A percentile compares a stretch with the other conserved stretches of the same genome.
These are phyloP conservation scores for Podabrus alpinus DNA, from an alignment of 2,888 invertebrate species.

Conservation along the genomic window DNA sequence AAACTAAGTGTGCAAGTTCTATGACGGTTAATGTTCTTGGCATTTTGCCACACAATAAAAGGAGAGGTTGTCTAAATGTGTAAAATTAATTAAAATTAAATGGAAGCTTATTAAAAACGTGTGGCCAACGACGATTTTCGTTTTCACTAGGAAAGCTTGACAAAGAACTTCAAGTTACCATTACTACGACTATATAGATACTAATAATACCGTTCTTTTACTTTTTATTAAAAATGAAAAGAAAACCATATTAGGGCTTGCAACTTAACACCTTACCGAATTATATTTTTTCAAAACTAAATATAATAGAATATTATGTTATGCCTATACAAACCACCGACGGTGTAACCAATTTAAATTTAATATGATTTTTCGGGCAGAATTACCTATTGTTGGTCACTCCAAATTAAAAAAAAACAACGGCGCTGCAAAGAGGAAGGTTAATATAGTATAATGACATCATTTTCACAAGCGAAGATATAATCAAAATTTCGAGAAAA, in stretches of 20 bases:
- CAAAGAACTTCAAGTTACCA: not conserved
- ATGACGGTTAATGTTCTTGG: constrained; percentile 9
- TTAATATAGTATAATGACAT: too few relatives aligned
- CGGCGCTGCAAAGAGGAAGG: too few relatives aligned
- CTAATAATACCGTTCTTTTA: not conserved
- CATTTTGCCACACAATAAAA: constrained; percentile 7
- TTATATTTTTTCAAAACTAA: not conserved
- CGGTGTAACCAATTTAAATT: too few relatives aligned
- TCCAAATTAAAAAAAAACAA: too few relatives aligned
- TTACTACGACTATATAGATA: too few relatives aligned
- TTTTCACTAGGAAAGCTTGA: not conserved
- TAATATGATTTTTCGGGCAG: too few relatives aligned
- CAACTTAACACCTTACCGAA: not conserved
- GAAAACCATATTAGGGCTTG: not conserved
- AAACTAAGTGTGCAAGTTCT: constrained; percentile 4
- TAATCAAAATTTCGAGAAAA: too few relatives aligned
- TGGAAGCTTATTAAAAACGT: not conserved
- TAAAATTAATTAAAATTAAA: constrained; percentile 3
- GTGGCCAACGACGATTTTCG: not conserved
- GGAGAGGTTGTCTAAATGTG: not conserved
- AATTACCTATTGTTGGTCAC: too few relatives aligned
- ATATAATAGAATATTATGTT: too few relatives aligned
- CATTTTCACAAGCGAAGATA: too few relatives aligned
- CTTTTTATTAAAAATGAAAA: not conserved
- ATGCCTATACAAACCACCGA: too few relatives aligned